phyloP scores from a whole-genome alignment of 2,113 vertebrate genomes.

The Odocoileus virginianus region DNA sequence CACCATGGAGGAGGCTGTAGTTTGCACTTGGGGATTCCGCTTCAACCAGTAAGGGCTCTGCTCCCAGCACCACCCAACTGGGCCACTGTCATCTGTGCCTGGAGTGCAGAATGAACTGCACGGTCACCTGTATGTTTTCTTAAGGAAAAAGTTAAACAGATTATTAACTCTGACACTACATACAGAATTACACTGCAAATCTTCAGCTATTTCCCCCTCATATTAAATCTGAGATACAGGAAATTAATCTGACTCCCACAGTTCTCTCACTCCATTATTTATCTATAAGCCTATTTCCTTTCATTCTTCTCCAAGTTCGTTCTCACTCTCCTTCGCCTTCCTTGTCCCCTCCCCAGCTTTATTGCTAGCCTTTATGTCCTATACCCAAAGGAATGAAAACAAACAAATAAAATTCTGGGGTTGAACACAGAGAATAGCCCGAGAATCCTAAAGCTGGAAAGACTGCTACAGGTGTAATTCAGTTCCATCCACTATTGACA shows the following conservation, averaged over 20 bases:
- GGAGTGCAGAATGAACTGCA: slow-evolving; percentile 74
- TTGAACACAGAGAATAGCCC: neutral
- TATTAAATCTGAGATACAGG: slow-evolving; percentile 44
- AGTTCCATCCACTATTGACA: neutral
- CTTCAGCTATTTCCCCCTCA: neutral
- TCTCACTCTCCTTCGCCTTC: neutral
- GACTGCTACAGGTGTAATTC: neutral
- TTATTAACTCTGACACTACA: slow-evolving; percentile 37
- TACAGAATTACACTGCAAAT: slow-evolving; percentile 40
- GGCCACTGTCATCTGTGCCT: slow-evolving; percentile 43
- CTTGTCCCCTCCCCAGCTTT: neutral
- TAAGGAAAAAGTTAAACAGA: slow-evolving; percentile 45
- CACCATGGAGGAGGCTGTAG: neutral
- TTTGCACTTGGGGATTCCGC: slow-evolving; percentile 6
- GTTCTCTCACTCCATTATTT: slow-evolving; percentile 48
- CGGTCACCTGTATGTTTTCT: slow-evolving; percentile 72
- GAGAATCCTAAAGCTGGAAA: neutral
- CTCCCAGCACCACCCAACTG: slow-evolving; percentile 48
- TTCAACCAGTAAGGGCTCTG: slow-evolving; percentile 73
- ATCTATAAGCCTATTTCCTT: slow-evolving; percentile 53
- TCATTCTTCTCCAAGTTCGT: slow-evolving; percentile 19
- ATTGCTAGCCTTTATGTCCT: neutral
- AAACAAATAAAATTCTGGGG: neutral
- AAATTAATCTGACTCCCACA: slow-evolving; percentile 29
- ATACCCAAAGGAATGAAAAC: neutral